Conservation (phyloP, 1,140 invertebrate species). For the Drosophila triauraria region DNA sequence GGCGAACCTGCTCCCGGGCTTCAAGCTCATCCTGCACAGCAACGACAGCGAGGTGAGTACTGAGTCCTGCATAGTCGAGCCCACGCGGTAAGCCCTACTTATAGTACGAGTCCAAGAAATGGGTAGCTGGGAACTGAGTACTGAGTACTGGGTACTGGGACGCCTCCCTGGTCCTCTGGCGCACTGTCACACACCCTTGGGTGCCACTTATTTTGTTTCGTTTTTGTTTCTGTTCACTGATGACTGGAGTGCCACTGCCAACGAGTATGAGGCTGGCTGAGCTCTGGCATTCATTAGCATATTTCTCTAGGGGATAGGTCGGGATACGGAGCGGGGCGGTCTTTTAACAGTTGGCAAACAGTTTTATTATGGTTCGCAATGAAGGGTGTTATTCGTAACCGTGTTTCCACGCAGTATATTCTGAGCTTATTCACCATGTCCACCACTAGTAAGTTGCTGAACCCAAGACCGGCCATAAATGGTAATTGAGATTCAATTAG, state of each 20-base stretch:
- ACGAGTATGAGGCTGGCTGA: conserved; percentile 23
- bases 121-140: no score
- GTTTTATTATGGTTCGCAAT: conserved; percentile 74
- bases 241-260: conserved; percentile 27
- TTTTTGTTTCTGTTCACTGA: conserved; percentile 67
- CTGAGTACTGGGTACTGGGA: conserved; percentile 4
- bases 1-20: conserved; percentile 95
- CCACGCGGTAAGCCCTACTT: conserved; percentile 39
- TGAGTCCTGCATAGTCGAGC: conserved; percentile 1
- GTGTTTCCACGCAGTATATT: conserved; percentile 64
- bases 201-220: conserved; percentile 76
- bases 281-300: conserved; percentile 79
- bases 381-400: conserved; percentile 63
- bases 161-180: conserved; percentile 29
- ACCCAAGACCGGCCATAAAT: conserved; percentile 28
- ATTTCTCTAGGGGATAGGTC: conserved; percentile 66
- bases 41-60: conserved; percentile 98
- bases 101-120: conserved; percentile 1
- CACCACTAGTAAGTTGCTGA: conserved; percentile 15
- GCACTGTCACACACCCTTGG: conserved; percentile 56
- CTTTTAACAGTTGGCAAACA: conserved; percentile 41
- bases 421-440: conserved; percentile 36
- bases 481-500: conserved; percentile 22
- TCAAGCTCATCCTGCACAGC: conserved; percentile 95
- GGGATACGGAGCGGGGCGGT: conserved; percentile 6